A percentile compares a stretch with the other conserved stretches of the same genome.
Conservation (phyloP, 2,113 vertebrate genomes). For the Paedocypris sp. region DNA sequence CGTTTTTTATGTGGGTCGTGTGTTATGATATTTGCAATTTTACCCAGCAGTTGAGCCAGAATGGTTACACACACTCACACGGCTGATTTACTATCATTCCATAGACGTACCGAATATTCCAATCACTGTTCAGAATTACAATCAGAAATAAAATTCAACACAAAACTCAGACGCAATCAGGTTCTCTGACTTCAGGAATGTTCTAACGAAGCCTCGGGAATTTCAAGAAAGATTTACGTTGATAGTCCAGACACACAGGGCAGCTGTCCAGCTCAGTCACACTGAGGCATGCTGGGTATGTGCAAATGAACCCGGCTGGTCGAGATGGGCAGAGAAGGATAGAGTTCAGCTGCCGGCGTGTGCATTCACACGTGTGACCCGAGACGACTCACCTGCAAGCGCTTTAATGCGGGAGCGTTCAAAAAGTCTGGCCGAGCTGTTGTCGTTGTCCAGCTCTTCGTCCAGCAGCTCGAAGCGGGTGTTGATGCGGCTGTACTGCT, state of each 20-base stretch:
- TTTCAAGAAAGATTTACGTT: slow-evolving; percentile 35
- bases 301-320: slow-evolving; percentile 46
- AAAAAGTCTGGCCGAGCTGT: slow-evolving; percentile 86
- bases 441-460: slow-evolving; percentile 93
- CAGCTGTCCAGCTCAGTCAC: slow-evolving; percentile 62
- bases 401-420: slow-evolving; percentile 98
- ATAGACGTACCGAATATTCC: too few relatives aligned
- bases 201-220: too few relatives aligned
- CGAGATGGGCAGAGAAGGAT: slow-evolving; percentile 37
- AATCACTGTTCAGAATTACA: too few relatives aligned
- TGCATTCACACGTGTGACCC: too few relatives aligned
- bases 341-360: slow-evolving; percentile 41
- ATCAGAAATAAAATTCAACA: too few relatives aligned
- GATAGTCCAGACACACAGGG: slow-evolving; percentile 35
- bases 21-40: too few relatives aligned
- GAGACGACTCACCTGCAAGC: slow-evolving; percentile 76
- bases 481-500: slow-evolving; percentile 85
- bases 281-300: slow-evolving; percentile 50
- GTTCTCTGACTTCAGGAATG: too few relatives aligned
- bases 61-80: too few relatives aligned
- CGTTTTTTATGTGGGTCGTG: too few relatives aligned
- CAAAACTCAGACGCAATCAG: too few relatives aligned
- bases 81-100: too few relatives aligned
- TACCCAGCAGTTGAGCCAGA: too few relatives aligned
- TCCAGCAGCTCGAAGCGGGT: slow-evolving; percentile 78